Conservation (phyloP, 2,797 vertebrate species). For the Cyprinodon diabolis region DNA sequence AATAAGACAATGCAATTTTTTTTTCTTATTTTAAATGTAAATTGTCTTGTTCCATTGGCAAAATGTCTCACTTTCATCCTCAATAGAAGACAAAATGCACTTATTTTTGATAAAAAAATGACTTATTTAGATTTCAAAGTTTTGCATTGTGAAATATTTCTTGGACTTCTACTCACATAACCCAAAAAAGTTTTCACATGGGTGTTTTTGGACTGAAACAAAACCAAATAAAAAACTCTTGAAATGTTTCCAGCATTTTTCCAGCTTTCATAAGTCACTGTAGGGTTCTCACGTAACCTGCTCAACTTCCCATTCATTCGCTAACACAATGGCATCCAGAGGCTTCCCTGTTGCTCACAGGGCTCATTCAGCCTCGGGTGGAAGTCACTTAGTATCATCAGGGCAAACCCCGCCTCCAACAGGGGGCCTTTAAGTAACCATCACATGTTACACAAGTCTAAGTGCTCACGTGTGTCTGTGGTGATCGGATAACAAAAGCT, state of each 20-base stretch:
- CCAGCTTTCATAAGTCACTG: not conserved
- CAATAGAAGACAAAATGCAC: too few relatives aligned
- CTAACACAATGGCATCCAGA: not conserved
- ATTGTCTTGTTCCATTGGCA: too few relatives aligned
- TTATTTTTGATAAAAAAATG: too few relatives aligned
- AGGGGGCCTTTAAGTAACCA: not conserved
- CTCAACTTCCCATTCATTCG: not conserved
- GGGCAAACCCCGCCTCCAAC: not conserved
- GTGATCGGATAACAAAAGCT: not conserved
- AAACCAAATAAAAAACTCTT: too few relatives aligned
- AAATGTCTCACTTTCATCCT: too few relatives aligned
- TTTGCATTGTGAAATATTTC: not conserved
- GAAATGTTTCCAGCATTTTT: not conserved
- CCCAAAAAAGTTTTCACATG: not conserved
- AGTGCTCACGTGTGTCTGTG: constrained; percentile 1
- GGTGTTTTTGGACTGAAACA: not conserved
- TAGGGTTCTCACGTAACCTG: not conserved
- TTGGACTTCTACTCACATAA: not conserved
- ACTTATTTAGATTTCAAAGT: too few relatives aligned
- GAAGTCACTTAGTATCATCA: not conserved
- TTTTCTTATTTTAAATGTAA: too few relatives aligned
- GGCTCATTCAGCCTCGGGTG: not conserved
- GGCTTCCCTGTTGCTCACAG: not conserved
- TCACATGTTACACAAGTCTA: not conserved
- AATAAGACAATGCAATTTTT: too few relatives aligned